Conservation (phyloP, 2,797 vertebrate species). For the Sebastes trivittatus region DNA sequence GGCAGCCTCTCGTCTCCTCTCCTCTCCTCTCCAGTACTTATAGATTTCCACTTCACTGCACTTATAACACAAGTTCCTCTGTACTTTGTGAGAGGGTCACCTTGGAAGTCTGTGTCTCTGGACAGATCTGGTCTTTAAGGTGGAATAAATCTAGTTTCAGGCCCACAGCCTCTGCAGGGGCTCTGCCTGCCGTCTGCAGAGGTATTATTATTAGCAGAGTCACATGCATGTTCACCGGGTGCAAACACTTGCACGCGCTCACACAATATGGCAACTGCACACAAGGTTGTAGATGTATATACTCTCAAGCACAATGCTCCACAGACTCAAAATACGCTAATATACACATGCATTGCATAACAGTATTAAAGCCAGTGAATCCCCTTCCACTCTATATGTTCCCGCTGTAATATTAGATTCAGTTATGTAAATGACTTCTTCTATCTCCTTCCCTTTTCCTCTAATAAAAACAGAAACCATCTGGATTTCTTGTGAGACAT, state of each 20-base stretch:
- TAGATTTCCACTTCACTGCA: conserved; percentile 15
- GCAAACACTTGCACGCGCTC: background rate
- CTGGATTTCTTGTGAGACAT: background rate
- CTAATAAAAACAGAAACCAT: too few species aligned
- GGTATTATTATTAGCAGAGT: conserved; percentile 51
- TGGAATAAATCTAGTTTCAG: conserved; percentile 59
- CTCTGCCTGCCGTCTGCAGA: conserved; percentile 42
- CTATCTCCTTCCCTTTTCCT: too few species aligned
- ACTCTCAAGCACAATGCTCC: background rate
- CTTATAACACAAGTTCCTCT: conserved; percentile 24
- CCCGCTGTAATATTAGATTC: background rate
- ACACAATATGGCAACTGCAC: background rate
- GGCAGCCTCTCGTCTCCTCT: background rate
- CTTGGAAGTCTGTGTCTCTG: conserved; percentile 52
- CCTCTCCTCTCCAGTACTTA: background rate
- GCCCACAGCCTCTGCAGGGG: conserved; percentile 49
- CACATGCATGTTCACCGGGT: conserved; percentile 17
- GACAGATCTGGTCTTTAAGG: conserved; percentile 45
- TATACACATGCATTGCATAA: background rate
- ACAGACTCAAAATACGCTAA: background rate
- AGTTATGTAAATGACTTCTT: too few species aligned
- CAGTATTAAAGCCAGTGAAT: background rate
- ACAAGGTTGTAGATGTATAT: background rate
- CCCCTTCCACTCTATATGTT: background rate
- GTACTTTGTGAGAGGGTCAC: conserved; percentile 54